These are phyloP conservation scores for Epinephelus awoara DNA, from an alignment of 2,797 vertebrate genomes.

Conservation along the genomic window DNA sequence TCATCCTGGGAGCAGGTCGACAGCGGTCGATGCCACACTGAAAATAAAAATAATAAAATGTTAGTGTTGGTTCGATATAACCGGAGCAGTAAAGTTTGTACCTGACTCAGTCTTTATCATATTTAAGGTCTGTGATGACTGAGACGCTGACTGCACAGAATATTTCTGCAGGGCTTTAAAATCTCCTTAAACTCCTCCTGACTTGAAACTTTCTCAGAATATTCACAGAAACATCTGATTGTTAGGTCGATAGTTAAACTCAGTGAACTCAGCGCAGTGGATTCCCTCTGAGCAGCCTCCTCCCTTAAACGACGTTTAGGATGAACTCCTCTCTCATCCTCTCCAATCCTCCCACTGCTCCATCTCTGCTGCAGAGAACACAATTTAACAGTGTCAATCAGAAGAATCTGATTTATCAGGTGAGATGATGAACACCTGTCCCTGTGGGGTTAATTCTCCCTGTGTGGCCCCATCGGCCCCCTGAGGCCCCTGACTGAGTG, in stretches of 20 bases:
- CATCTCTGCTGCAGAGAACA: no score
- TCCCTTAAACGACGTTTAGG: neutral
- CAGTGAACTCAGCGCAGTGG: neutral
- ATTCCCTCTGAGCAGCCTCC: neutral
- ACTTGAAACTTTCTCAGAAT: neutral
- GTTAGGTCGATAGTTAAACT: slow-evolving; percentile 2
- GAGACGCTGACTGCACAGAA: slow-evolving; percentile 25
- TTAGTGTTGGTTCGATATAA: slow-evolving; percentile 24
- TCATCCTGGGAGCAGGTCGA: slow-evolving; percentile 8
- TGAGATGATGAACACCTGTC: neutral
- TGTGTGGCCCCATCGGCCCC: neutral
- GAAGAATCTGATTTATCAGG: neutral
- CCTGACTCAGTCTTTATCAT: slow-evolving; percentile 20
- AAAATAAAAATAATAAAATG: neutral
- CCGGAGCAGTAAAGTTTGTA: neutral
- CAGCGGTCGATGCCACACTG: neutral
- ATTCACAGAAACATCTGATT: neutral
- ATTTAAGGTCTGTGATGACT: slow-evolving; percentile 14
- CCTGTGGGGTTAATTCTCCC: neutral
- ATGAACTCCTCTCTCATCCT: neutral
- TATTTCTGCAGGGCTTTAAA: neutral
- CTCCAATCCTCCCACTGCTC: neutral
- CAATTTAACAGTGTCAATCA: no score
- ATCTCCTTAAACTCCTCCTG: neutral
- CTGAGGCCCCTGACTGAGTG: neutral